Conservation (phyloP, 2,113 vertebrate genomes). For the Carollia perspicillata region DNA sequence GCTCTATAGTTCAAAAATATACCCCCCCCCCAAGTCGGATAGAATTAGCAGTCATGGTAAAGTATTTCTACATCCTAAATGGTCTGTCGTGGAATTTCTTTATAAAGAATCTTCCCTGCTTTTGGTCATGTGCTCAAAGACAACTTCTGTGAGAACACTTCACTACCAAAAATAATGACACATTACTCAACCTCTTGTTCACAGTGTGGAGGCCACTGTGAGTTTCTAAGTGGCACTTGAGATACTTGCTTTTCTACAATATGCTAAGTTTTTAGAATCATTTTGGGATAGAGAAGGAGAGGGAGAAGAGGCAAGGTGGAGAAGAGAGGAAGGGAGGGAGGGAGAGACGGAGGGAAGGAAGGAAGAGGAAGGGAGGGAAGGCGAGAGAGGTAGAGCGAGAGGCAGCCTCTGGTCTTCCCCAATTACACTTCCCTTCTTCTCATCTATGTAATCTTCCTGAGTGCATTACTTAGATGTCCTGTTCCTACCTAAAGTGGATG, state of each 20-base stretch:
- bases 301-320: fast-evolving
- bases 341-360: too few species aligned
- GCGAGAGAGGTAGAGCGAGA: too few species aligned
- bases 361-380: not conserved
- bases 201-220: not conserved
- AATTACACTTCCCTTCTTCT: not conserved
- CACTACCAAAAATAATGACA: not conserved
- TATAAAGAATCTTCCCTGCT: not conserved
- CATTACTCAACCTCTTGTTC: not conserved
- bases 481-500: not conserved
- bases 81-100: not conserved
- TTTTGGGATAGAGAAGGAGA: not conserved
- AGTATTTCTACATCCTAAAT: not conserved
- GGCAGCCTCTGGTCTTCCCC: not conserved
- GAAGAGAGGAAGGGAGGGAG: not conserved
- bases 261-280: not conserved
- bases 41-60: not conserved
- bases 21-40: not conserved
- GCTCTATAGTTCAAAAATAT: not conserved
- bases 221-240: not conserved
- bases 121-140: not conserved
- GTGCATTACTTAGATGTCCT: not conserved
- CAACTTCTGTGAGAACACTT: not conserved
- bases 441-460: not conserved
- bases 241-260: not conserved